A percentile compares a stretch with the other conserved stretches of the same genome.
Evolutionary conservation across 2,113 vertebrate genomes (phyloP).

Genomic region (Lontra canadensis): DNA sequence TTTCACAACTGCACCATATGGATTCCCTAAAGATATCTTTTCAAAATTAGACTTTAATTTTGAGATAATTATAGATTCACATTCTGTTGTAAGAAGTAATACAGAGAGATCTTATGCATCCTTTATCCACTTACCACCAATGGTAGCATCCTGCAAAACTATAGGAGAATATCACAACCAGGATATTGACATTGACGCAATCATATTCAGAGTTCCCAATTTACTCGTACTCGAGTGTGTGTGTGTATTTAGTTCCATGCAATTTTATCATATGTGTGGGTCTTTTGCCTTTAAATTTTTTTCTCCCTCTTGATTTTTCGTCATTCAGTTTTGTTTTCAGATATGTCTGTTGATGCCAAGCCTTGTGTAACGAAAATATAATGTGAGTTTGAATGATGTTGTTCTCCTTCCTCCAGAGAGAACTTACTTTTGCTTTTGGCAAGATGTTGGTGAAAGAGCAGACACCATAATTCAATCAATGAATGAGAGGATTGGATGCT

Average conservation of each 20-base stretch:
- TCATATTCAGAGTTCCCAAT: neutral
- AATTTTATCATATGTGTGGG: neutral
- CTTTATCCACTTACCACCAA: neutral
- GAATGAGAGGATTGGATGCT: neutral
- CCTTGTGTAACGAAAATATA: neutral
- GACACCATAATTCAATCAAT: neutral
- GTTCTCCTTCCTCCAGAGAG: neutral
- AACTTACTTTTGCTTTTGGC: neutral
- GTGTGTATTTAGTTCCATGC: neutral
- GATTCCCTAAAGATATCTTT: neutral
- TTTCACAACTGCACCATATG: neutral
- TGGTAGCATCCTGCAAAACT: neutral
- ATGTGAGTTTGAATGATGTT: neutral
- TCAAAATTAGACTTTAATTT: neutral
- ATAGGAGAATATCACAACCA: neutral
- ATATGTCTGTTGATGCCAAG: neutral
- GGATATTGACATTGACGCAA: neutral
- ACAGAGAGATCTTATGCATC: neutral
- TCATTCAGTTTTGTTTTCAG: neutral
- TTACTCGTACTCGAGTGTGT: neutral
- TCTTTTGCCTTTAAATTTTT: neutral
- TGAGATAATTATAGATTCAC: neutral
- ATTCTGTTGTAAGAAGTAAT: neutral
- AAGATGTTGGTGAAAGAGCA: neutral
- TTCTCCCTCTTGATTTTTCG: neutral